Conservation (phyloP, 2,797 vertebrate species). For the Scolopax bukidnonensis region DNA sequence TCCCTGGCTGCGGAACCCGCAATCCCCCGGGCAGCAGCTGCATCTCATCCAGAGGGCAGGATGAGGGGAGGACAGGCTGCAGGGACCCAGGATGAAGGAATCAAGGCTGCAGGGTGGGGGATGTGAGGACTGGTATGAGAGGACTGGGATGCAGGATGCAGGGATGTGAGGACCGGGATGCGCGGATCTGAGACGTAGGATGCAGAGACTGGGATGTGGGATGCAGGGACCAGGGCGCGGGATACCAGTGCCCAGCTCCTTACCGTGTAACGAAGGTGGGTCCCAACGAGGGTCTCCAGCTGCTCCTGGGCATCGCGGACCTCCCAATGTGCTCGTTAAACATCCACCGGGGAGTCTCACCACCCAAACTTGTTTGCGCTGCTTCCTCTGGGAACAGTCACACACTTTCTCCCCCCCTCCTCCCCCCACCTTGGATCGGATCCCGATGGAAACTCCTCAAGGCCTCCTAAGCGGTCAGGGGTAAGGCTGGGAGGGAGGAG, state of each 20-base stretch:
- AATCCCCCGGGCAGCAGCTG: neutral
- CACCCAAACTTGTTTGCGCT: slow-evolving; percentile 64
- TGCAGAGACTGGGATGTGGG: neutral
- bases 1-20: neutral
- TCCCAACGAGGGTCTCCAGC: slow-evolving; percentile 41
- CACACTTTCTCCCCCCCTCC: neutral
- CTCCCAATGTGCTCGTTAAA: slow-evolving; percentile 61
- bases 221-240: neutral
- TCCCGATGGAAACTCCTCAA: slow-evolving; percentile 69
- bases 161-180: neutral
- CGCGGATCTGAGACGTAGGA: neutral
- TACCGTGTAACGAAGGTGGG: slow-evolving; percentile 31
- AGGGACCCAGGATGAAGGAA: neutral
- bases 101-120: neutral
- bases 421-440: slow-evolving; percentile 51
- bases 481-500: slow-evolving; percentile 45
- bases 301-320: slow-evolving; percentile 46
- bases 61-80: neutral
- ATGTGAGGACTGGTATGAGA: neutral
- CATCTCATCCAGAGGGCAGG: neutral
- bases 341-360: slow-evolving; percentile 59
- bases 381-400: slow-evolving; percentile 26
- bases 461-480: slow-evolving; percentile 54
- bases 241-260: neutral
- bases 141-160: neutral